Percentiles rank a stretch among this genome's conserved stretches.
Conservation (phyloP, 2,888 invertebrate genomes). For the Lymantria dispar region DNA sequence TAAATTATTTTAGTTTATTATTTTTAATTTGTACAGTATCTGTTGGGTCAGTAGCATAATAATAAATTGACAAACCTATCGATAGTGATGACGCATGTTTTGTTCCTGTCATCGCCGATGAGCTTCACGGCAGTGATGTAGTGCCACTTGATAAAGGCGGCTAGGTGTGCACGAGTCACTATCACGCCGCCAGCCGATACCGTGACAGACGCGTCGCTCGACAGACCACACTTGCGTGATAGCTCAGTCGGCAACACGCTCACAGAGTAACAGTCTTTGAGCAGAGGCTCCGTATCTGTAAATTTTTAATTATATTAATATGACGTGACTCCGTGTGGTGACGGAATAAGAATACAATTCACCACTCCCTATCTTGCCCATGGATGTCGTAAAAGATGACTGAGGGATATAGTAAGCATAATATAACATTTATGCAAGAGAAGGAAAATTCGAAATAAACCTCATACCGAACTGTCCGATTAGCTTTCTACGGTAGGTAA, state of each 20-base stretch:
- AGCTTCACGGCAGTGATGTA: slow-evolving; percentile 82
- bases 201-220: slow-evolving; percentile 80
- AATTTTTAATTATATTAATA: slow-evolving; percentile 18
- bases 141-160: slow-evolving; percentile 82
- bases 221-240: slow-evolving; percentile 83
- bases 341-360: too few species aligned
- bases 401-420: too few species aligned
- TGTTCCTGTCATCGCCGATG: slow-evolving; percentile 79
- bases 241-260: slow-evolving; percentile 84
- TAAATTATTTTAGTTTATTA: too few species aligned
- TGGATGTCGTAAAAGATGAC: too few species aligned
- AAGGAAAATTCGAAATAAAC: too few species aligned
- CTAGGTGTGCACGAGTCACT: slow-evolving; percentile 75
- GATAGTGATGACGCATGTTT: slow-evolving; percentile 83
- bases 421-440: too few species aligned
- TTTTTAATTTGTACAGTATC: too few species aligned
- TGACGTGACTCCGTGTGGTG: too few species aligned
- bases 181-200: slow-evolving; percentile 79
- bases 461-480: too few species aligned
- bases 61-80: slow-evolving; percentile 73
- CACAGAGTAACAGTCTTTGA: slow-evolving; percentile 80
- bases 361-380: too few species aligned
- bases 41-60: too few species aligned
- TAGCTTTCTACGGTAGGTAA: too few species aligned
- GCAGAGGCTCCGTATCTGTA: slow-evolving; percentile 73